These are phyloP conservation scores for Anomalospiza imberbis DNA, from an alignment of 2,797 vertebrate genomes.

Conservation along the genomic window DNA sequence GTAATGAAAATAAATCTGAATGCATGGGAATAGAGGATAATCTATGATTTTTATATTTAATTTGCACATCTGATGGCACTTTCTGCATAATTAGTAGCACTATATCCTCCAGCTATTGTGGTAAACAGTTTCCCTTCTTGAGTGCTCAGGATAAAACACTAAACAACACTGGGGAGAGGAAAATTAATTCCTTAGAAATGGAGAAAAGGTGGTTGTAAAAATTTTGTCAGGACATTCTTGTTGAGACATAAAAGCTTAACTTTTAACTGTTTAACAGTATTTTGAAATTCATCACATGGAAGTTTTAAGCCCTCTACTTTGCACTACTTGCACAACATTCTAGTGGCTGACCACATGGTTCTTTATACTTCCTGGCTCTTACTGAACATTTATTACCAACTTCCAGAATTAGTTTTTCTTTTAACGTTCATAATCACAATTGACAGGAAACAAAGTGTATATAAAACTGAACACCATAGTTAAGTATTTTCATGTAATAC, in stretches of 20 bases:
- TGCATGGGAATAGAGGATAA: background rate
- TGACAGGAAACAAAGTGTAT: conserved; percentile 31
- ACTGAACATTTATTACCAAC: background rate
- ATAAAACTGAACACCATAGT: conserved; percentile 26
- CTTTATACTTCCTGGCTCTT: background rate
- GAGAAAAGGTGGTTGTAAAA: background rate
- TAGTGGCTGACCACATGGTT: background rate
- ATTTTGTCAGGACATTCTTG: background rate
- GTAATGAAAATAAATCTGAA: background rate
- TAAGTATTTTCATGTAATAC: conserved; percentile 49
- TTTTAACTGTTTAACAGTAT: background rate
- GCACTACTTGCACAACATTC: background rate
- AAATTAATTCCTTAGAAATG: background rate
- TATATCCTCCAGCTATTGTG: background rate
- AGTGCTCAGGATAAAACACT: background rate
- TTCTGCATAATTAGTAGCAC: background rate
- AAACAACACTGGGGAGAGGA: background rate
- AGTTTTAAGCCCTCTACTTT: background rate
- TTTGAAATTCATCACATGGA: background rate
- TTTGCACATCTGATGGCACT: background rate
- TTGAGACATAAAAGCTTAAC: background rate
- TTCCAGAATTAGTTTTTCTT: conserved; percentile 28
- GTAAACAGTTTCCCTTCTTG: background rate
- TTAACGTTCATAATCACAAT: conserved; percentile 35
- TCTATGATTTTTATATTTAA: background rate